Conservation (phyloP, 2,797 vertebrate species). For the Petrocephalus sullivani region DNA sequence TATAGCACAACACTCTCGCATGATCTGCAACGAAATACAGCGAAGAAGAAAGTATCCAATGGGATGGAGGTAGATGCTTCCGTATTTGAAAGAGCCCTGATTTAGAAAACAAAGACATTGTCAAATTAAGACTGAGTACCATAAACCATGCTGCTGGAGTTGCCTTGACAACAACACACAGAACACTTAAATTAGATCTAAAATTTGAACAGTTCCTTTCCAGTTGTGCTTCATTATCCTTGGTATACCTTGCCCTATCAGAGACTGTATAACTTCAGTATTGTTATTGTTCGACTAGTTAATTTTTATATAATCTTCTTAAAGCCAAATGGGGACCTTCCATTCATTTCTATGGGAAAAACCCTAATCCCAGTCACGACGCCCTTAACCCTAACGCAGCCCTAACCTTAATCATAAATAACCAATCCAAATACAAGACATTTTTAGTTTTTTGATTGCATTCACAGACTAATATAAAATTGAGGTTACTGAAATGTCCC, state of each 20-base stretch:
- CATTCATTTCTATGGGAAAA: too few relatives aligned
- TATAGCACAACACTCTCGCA: not conserved
- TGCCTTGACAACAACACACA: not conserved
- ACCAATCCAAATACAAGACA: too few relatives aligned
- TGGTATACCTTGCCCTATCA: not conserved
- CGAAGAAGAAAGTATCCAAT: not conserved
- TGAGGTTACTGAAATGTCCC: too few relatives aligned
- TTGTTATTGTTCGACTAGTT: not conserved
- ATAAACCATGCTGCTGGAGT: not conserved
- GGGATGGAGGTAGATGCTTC: not conserved
- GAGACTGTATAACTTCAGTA: not conserved
- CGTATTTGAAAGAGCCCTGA: not conserved
- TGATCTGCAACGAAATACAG: not conserved
- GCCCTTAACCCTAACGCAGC: too few relatives aligned
- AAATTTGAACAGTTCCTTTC: not conserved
- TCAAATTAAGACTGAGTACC: not conserved
- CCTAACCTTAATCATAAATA: too few relatives aligned
- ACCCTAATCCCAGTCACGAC: too few relatives aligned
- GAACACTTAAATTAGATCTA: constrained; percentile 1
- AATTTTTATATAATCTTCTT: not conserved
- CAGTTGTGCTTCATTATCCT: not conserved
- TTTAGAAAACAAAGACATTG: constrained; percentile 8
- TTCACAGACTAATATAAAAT: too few relatives aligned
- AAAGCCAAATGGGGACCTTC: not conserved
- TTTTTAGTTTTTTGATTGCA: too few relatives aligned